Evolutionary conservation across 2,888 invertebrate species (phyloP).

Genomic region (Camptogramma bilineatum): DNA sequence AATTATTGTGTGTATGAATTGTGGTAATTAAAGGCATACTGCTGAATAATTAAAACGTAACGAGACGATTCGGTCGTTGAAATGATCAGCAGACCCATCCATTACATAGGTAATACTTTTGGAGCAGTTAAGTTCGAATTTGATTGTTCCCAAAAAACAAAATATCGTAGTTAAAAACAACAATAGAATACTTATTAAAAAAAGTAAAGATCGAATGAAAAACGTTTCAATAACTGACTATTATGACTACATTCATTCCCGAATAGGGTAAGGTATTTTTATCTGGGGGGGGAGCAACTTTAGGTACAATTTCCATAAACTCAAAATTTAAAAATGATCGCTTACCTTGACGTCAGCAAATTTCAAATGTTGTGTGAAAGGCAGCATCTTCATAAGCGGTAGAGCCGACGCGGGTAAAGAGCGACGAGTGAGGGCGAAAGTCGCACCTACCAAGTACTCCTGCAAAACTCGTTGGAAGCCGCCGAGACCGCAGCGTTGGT

Average conservation of each 20-base stretch:
- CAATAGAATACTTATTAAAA: too few species aligned
- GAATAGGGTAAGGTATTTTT: background rate
- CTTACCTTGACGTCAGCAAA: slow-evolving; percentile 87
- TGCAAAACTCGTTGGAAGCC: slow-evolving; percentile 89
- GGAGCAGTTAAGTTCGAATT: too few species aligned
- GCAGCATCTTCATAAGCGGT: slow-evolving; percentile 88
- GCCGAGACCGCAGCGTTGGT: slow-evolving; percentile 64
- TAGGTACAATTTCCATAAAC: too few species aligned
- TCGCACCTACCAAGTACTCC: slow-evolving; percentile 92
- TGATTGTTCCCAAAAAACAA: too few species aligned
- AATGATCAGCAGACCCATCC: too few species aligned
- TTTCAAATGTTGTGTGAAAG: slow-evolving; percentile 88
- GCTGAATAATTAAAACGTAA: too few species aligned
- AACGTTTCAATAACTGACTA: background rate
- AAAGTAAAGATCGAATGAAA: too few species aligned
- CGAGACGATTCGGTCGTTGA: too few species aligned
- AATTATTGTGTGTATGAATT: too few species aligned
- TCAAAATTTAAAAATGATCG: background rate
- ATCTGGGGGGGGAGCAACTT: background rate
- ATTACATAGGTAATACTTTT: too few species aligned
- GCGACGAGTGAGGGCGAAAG: slow-evolving; percentile 89
- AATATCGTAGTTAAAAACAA: too few species aligned
- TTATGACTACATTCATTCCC: slow-evolving; percentile 26
- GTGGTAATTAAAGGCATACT: too few species aligned
- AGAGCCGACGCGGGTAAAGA: slow-evolving; percentile 90